phyloP scores from a whole-genome alignment of 2,797 vertebrate genomes.

The Hippopotamyrus pictus region DNA sequence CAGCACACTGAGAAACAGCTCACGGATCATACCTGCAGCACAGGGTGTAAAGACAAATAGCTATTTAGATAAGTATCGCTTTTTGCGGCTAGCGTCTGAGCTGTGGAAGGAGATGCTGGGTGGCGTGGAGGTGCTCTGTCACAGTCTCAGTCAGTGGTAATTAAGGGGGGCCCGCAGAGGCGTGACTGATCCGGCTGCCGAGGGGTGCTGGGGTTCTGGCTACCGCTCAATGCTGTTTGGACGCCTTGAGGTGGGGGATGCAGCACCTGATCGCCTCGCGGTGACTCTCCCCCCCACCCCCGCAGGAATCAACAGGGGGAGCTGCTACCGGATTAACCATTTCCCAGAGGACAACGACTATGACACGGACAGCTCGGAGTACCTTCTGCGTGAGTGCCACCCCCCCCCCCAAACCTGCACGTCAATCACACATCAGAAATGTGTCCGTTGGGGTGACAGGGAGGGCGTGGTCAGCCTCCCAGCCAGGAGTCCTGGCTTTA shows the following conservation, averaged over 20 bases:
- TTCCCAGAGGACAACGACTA: constrained; percentile 98
- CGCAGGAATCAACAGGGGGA: constrained; percentile 88
- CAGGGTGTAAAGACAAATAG: background rate
- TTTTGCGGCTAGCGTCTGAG: constrained; percentile 1
- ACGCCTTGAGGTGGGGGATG: background rate
- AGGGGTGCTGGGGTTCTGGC: background rate
- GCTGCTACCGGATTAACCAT: constrained; percentile 95
- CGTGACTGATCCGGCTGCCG: background rate
- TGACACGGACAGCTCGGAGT: constrained; percentile 95
- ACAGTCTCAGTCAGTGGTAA: constrained; percentile 10
- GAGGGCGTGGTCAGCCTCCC: background rate
- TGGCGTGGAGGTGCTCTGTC: background rate
- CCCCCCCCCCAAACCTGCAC: background rate
- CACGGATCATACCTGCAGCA: background rate
- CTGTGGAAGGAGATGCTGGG: background rate
- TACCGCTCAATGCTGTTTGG: background rate
- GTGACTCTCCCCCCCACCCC: constrained; percentile 31
- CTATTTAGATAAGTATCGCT: background rate
- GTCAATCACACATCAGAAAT: background rate
- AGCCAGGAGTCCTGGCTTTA: background rate
- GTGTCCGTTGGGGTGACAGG: background rate
- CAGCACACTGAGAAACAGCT: background rate
- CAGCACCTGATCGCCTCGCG: background rate
- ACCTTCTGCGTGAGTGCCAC: constrained; percentile 87
- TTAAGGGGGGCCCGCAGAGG: background rate